Base-by-base conservation (phyloP, 2,113 vertebrate genomes). In the Psilopogon haemacephalus region DNA sequence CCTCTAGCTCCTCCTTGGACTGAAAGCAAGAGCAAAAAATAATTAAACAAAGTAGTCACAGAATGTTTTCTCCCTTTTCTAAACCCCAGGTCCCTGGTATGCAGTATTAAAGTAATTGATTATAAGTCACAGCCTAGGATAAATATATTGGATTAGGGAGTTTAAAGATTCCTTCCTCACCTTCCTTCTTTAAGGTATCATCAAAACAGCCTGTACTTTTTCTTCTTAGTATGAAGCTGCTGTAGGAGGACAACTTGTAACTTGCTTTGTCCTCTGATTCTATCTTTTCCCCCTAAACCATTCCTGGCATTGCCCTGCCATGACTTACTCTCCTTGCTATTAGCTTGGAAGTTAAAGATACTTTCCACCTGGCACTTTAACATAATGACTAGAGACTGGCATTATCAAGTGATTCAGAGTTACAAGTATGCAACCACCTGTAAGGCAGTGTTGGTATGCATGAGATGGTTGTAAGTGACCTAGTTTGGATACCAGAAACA, bases 1-100 rank as follows among this genome's bases (percentile, higher is more conserved):
- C 96, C 58, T 98, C 97, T 72, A 98, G 96, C 33, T 97, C 97
- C 65, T 98, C 97, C 89, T 84, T 71, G 68, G 85, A 86, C 97
- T 97, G 88, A 94, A 96, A 91, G 44, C 14, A 91, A 92, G 67
- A 50, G 48, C 12, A 92, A 71, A 11, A 89, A 42, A 85, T 44
- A 55, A 71, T 78, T 44, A 85, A 85, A 38, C 26, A 1, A 93
- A 84, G 35, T 9, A 28, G 15, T 21, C 58, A 20, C 15, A 24
- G 20, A 60, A 68, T 35, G 14, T 10, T 81, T 78, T 59, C 46
- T 73, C 32, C 33, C 19, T 68, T 65, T 32, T 54, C 33, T 91
- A 83, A 84, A 74, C 9, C 11, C 10, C 18, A 38, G 64, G 37
- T 17, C 17, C 30, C 24, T 59, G 11, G 12, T 15, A 59, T 9